Evolutionary conservation across 2,888 invertebrate genomes (phyloP), one percentile per base, ranked within the genome.

Genomic region (Spicauda simplicius): DNA sequence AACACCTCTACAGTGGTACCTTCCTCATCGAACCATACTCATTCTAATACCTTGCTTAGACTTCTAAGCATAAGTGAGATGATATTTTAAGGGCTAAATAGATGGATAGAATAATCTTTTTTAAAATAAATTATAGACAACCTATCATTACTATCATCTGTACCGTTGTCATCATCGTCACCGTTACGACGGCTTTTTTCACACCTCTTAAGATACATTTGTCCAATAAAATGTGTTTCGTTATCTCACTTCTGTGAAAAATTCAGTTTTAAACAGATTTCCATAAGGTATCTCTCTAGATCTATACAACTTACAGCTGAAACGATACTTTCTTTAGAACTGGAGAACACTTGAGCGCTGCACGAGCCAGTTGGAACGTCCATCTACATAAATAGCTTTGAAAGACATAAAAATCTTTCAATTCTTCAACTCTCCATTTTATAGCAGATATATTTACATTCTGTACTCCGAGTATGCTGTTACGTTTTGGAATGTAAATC

Each of bases 401-500:
- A 54, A 54, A 12, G n/a, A 54, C 25, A n/a, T 54, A 30, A 30
- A 14, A 54, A 20, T 30, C 7, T 54, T 30, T n/a, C 54, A 54
- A 25, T 54, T 11, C 30, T 54, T 54, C 54, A 54, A 25, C 25
- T 48, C 48, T 48, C 48, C 48, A 16, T n/a, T 48, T 25, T 25
- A 54, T 30, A 30, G 54, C 54, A n/a, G n/a, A 11, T 25, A 20
- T 20, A 54, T 54, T 54, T 25, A 54, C 19, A 54, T 54, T 54
- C 54, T 54, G 14, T 30, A 54, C 54, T 3, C 25, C 25, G 19
- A 25, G 54, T n/a, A 25, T 12, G 54, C 54, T n/a, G 54, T 54
- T 25, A 54, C 54, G 30, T 14, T 54, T 30, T n/a, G 54, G 30
- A n/a, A 54, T 54, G 54, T 20, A 54, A 54, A 54, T 54, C 30